phyloP scores from a whole-genome alignment of 2,888 invertebrate species.

The Metellina segmentata region DNA sequence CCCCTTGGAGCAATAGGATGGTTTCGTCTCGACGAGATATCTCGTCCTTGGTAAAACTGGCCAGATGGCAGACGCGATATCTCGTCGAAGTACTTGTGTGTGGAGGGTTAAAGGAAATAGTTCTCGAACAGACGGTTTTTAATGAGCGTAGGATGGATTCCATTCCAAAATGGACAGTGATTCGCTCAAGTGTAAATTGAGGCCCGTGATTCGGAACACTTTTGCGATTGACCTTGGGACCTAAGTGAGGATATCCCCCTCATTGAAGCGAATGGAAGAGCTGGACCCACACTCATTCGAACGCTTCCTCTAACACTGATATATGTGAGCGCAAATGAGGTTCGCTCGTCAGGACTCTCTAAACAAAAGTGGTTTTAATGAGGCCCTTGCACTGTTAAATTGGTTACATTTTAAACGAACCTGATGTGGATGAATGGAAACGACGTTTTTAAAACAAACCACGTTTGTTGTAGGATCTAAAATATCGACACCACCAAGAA shows the following conservation, averaged over 20 bases:
- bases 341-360: not conserved
- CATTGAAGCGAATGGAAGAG: constrained; percentile 57
- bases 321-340: not conserved
- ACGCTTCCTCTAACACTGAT: constrained; percentile 52
- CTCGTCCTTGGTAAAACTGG: no score
- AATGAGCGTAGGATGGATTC: not conserved
- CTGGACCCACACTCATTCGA: constrained; percentile 56
- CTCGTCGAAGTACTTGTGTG: no score
- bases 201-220: not conserved
- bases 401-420: no score
- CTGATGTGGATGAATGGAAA: no score
- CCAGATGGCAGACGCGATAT: no score
- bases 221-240: not conserved
- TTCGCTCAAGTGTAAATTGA: not conserved
- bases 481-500: no score
- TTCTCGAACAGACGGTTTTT: not conserved
- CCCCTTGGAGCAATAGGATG: no score
- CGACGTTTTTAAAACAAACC: no score
- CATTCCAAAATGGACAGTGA: no score
- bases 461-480: no score
- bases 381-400: not conserved
- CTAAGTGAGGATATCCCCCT: constrained; percentile 60
- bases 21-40: no score
- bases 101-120: not conserved
- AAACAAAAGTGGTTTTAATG: not conserved